These are phyloP conservation scores for Drosophila ambigua DNA, from an alignment of 1,140 invertebrate genomes.

Conservation along the genomic window DNA sequence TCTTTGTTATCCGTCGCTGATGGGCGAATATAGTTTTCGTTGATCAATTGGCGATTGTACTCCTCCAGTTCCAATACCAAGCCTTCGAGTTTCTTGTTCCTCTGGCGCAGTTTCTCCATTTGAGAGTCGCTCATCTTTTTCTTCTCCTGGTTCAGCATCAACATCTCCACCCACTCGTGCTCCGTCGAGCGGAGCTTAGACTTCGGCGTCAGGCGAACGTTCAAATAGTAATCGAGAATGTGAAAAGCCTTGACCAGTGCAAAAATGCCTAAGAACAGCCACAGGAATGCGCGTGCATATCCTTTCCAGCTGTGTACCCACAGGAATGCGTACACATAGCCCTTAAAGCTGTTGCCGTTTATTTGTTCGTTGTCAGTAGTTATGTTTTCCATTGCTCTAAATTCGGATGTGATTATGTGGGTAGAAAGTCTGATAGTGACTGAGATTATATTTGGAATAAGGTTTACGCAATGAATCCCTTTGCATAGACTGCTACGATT, in stretches of 20 bases:
- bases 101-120: constrained; percentile 45
- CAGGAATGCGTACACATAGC: no score
- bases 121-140: constrained; percentile 45
- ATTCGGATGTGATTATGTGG: constrained; percentile 15
- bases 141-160: constrained; percentile 48
- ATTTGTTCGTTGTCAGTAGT: constrained; percentile 11
- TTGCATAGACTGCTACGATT: no score
- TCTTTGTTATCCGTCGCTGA: constrained; percentile 50
- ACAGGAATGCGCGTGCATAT: constrained; percentile 60
- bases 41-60: constrained; percentile 63
- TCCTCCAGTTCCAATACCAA: constrained; percentile 56
- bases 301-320: not conserved
- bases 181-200: constrained; percentile 44
- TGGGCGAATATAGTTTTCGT: constrained; percentile 63
- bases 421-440: constrained; percentile 17
- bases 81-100: constrained; percentile 51
- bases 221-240: constrained; percentile 41
- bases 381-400: constrained; percentile 24
- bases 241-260: constrained; percentile 49
- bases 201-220: constrained; percentile 13
- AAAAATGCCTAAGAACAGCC: constrained; percentile 61
- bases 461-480: no score
- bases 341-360: no score
- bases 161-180: constrained; percentile 56
- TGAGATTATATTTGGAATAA: constrained; percentile 17